Percentiles rank a stretch among this genome's conserved stretches.
These are phyloP conservation scores for Strigamia crassipes DNA, from an alignment of 2,888 invertebrate species.

Conservation along the genomic window DNA sequence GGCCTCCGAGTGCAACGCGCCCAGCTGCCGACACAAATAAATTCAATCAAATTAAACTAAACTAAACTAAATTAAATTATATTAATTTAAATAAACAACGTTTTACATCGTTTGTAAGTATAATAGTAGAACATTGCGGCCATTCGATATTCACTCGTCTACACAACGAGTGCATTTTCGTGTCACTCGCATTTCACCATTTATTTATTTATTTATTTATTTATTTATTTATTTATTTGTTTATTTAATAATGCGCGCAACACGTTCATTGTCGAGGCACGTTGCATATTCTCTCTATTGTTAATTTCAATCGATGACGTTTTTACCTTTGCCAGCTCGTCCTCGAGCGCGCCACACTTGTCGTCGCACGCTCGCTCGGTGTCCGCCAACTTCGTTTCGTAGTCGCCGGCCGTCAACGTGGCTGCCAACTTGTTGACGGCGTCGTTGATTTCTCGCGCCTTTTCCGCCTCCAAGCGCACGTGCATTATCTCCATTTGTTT, in stretches of 20 bases:
- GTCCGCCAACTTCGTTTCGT: background rate
- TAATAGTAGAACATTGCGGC: background rate
- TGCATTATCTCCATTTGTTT: conserved; percentile 33
- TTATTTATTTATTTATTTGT: background rate
- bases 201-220: background rate
- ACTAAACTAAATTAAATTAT: background rate
- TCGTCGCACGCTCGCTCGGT: background rate
- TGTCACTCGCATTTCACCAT: background rate
- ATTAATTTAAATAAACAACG: too few species aligned
- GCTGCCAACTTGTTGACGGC: conserved; percentile 1
- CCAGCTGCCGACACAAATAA: background rate
- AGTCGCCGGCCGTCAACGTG: background rate
- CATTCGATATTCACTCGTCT: background rate
- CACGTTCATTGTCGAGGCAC: too few species aligned
- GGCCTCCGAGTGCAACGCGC: background rate
- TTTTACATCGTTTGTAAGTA: background rate
- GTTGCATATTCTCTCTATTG: background rate
- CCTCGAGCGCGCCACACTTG: background rate
- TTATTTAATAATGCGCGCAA: background rate
- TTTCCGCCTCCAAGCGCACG: conserved; percentile 7
- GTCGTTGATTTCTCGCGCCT: conserved; percentile 36
- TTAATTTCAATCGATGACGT: background rate
- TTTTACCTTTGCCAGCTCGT: background rate
- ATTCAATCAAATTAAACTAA: background rate
- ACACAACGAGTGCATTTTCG: conserved; percentile 2